phyloP scores from a whole-genome alignment of 1,140 invertebrate genomes.

The Sycobia sp. region DNA sequence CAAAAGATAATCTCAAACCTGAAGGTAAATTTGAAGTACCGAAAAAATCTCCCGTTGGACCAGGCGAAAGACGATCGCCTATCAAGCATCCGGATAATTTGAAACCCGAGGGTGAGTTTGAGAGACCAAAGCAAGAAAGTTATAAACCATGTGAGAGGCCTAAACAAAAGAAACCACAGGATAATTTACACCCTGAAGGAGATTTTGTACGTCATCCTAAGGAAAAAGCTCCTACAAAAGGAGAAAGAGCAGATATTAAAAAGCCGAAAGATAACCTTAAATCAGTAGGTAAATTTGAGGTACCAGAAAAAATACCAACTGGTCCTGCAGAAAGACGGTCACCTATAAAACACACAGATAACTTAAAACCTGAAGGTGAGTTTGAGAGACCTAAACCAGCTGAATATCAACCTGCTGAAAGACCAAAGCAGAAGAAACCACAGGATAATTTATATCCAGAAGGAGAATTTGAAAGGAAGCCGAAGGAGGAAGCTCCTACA shows the following conservation, averaged over 20 bases:
- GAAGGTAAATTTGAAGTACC: constrained; percentile 61
- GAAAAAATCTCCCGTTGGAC: constrained; percentile 57
- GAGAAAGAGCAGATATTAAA: constrained; percentile 61
- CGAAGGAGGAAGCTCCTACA: constrained; percentile 47
- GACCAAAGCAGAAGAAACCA: constrained; percentile 47
- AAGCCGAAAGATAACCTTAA: constrained; percentile 67
- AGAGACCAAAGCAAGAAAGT: constrained; percentile 41
- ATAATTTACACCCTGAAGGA: constrained; percentile 64
- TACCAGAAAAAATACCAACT: constrained; percentile 53
- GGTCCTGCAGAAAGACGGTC: constrained; percentile 64
- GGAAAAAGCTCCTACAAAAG: constrained; percentile 58
- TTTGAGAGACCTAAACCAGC: constrained; percentile 55
- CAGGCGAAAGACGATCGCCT: constrained; percentile 63
- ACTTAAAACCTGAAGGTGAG: constrained; percentile 60
- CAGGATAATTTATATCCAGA: constrained; percentile 62
- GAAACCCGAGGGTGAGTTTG: constrained; percentile 65
- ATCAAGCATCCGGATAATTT: constrained; percentile 67
- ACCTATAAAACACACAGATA: constrained; percentile 65
- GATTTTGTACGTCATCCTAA: constrained; percentile 45
- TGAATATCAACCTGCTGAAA: constrained; percentile 58
- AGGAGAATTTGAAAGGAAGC: constrained; percentile 58
- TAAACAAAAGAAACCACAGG: constrained; percentile 60
- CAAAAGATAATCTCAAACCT: constrained; percentile 59
- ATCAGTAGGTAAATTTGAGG: constrained; percentile 65
- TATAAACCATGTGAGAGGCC: constrained; percentile 48